Base-by-base conservation (phyloP, 2,113 vertebrate species). In the Melanotaenia duboulayi region DNA sequence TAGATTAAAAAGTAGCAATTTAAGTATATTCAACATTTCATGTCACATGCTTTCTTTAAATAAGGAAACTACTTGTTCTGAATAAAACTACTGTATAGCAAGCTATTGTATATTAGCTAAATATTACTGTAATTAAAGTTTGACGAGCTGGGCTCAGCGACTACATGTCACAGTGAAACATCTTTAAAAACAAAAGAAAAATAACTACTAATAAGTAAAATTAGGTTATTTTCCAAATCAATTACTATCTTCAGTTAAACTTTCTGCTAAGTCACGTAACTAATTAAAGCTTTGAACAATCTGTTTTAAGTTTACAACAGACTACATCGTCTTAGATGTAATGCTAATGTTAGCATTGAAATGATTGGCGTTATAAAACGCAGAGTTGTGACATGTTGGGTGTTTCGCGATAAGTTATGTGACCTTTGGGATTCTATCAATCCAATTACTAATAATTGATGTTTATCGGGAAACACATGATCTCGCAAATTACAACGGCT, bases 391-490 rank as follows among this genome's bases (percentile, higher is more conserved):
- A 66, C 75, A 22, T 25, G 49, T 7, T 7, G 4, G 7, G 16
- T 5, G 16, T 17, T 48, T 48, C n/a, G 19, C 5, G 7, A 48
- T 17, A 19, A 48, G 4, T 14, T n/a, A 1, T 48, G 44, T n/a
- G 17, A 48, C 17, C 44, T 42, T 42, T 48, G 5, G 7, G 44
- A 48, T 48, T n/a, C 17, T n/a, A 1, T 1, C 44, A n/a, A n/a
- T 17, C 17, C 44, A 48, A 48, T 17, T 48, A 17, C 44, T 48
- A 17, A 16, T 46, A 46, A 48, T 48, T 17, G 12, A 19, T 48
- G 17, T 48, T 48, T 48, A 48, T 64, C 20, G 25, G 39, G 54
- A 55, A 56, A 37, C 48, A 4, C 62, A 11, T 48, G 78, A 70
- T 68, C 46, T 52, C 57, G 28, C 0, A n/a, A 37, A 20, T 40